Evolutionary conservation across 1,140 invertebrate species (phyloP).

Genomic region (Calliphora vicina): DNA sequence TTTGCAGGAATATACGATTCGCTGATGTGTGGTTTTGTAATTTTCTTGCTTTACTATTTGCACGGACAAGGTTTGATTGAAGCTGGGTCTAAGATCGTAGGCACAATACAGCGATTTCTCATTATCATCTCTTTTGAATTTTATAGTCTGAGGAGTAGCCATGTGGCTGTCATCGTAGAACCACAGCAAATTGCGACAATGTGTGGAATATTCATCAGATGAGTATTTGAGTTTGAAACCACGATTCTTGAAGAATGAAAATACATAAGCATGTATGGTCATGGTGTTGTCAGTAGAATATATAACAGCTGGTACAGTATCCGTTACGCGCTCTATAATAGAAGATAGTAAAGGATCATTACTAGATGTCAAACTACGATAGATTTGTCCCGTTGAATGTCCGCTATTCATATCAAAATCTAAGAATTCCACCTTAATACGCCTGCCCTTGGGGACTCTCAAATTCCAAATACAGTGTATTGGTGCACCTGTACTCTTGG

Average conservation of each 20-base stretch:
- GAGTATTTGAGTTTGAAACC: conserved; percentile 69
- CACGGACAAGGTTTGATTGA: conserved; percentile 46
- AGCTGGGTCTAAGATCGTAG: conserved; percentile 39
- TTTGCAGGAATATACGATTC: conserved; percentile 37
- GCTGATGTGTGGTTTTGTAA: not conserved
- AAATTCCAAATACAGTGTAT: conserved; percentile 77
- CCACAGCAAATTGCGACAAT: conserved; percentile 51
- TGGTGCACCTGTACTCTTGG: conserved; percentile 61
- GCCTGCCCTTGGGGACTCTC: conserved; percentile 69
- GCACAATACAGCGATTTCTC: conserved; percentile 45
- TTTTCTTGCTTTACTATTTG: conserved; percentile 35
- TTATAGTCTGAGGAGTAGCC: conserved; percentile 33
- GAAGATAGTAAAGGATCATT: conserved; percentile 64
- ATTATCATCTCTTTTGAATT: conserved; percentile 24
- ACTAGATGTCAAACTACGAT: conserved; percentile 45
- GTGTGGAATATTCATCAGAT: conserved; percentile 62
- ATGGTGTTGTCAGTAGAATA: conserved; percentile 74
- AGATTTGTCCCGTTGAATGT: conserved; percentile 5
- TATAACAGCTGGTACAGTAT: conserved; percentile 48
- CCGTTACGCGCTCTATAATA: conserved; percentile 53
- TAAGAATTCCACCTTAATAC: conserved; percentile 69
- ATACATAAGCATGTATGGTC: conserved; percentile 68
- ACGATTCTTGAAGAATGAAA: conserved; percentile 62
- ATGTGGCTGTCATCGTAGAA: not conserved
- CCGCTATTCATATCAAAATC: conserved; percentile 63